Base-by-base conservation (phyloP, 2,888 invertebrate species). In the Coecobrya sp. region DNA sequence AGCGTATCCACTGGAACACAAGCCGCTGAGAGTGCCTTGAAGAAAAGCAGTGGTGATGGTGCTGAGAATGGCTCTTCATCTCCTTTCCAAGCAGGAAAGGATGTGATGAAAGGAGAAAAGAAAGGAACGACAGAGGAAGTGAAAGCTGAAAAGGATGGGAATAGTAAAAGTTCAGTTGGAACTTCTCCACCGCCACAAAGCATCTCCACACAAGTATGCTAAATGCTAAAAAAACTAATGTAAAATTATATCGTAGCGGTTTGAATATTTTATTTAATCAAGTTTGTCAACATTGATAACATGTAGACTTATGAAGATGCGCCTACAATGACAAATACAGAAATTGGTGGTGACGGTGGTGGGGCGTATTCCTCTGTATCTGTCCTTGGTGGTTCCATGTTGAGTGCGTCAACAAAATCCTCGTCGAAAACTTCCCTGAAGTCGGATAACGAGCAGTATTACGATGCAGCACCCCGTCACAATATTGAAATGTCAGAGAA, bases 161-260 rank as follows among this genome's bases (percentile, higher is more conserved):
- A 70, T 25, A n/a, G n/a, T n/a, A 94, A 93, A 91, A 96, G 96
- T 68, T 97, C 97, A 91, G 98, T 97, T 81, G 98, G 97, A 92
- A 98, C 98, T 49, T 98, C 98, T 49, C 98, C 98, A 68, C 98
- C 98, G 49, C 98, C 98, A 1, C 98, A 98, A 96, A 98, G 96
- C 95, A 98, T 98, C 95, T 98, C 98, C 36, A 98, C 98, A 30
- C 98, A 98, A 97, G 98, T 97, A 10, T 11, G 73, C 36, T 68
- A n/a, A n/a, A n/a, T n/a, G n/a, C n/a, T n/a, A n/a, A n/a, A n/a
- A n/a, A n/a, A n/a, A n/a, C n/a, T n/a, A n/a, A n/a, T n/a, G n/a
- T n/a, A n/a, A n/a, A n/a, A n/a, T n/a, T n/a, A n/a, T n/a, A n/a
- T n/a, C n/a, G n/a, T n/a, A n/a, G n/a, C n/a, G n/a, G n/a, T n/a